Conservation (phyloP, 2,888 invertebrate genomes). For the Silvanus unidentatus region DNA sequence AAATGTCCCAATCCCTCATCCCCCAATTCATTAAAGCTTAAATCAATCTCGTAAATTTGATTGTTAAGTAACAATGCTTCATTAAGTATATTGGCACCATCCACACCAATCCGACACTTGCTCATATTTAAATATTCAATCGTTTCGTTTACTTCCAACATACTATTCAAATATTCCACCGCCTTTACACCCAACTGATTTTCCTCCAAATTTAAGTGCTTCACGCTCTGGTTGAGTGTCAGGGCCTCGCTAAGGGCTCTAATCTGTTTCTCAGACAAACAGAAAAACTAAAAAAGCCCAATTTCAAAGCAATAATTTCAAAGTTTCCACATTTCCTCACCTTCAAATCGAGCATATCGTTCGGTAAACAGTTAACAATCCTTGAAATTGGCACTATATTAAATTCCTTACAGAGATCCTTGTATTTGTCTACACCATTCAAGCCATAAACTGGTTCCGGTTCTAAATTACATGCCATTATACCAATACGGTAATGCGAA, state of each 20-base stretch:
- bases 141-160: slow-evolving; percentile 40
- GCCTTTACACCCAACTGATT: slow-evolving; percentile 42
- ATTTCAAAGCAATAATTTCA: neutral
- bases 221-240: slow-evolving; percentile 37
- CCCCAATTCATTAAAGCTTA: slow-evolving; percentile 46
- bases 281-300: slow-evolving; percentile 34
- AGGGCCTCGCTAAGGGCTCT: slow-evolving; percentile 39
- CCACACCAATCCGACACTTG: slow-evolving; percentile 45
- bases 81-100: slow-evolving; percentile 40
- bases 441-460: slow-evolving; percentile 31
- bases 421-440: slow-evolving; percentile 39
- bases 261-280: slow-evolving; percentile 37
- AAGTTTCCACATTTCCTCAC: slow-evolving; percentile 21
- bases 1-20: slow-evolving; percentile 43
- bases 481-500: neutral
- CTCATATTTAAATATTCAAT: slow-evolving; percentile 40
- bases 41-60: slow-evolving; percentile 40
- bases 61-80: slow-evolving; percentile 38
- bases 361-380: slow-evolving; percentile 34
- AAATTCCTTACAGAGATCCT: slow-evolving; percentile 38
- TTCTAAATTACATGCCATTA: slow-evolving; percentile 21
- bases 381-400: slow-evolving; percentile 39
- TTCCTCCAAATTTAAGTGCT: slow-evolving; percentile 40
- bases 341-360: slow-evolving; percentile 35
- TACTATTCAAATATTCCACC: slow-evolving; percentile 30